Base-by-base conservation (phyloP, 2,113 vertebrate genomes). In the Pygoscelis antarcticus region DNA sequence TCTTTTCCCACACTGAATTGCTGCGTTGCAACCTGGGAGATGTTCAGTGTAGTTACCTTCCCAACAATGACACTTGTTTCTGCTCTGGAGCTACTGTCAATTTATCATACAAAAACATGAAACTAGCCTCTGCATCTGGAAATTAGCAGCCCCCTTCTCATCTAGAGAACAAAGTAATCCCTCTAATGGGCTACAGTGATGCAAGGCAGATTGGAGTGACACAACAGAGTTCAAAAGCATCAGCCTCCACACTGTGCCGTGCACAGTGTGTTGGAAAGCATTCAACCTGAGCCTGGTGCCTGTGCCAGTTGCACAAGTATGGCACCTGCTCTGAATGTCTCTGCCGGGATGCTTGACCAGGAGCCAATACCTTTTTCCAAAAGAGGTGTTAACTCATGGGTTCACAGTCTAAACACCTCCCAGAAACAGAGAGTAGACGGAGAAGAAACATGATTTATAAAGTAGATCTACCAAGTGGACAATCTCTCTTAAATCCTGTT, bases 141-240 rank as follows among this genome's bases (percentile, higher is more conserved):
- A 95, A 90, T 93, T 57, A 88, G 61, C 42, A 93, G 16, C 5
- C 34, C 32, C 26, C 30, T 76, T 65, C 83, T 54, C 64, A 74
- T 30, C 51, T 65, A 49, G 54, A 96, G 75, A 83, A 78, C 20
- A 79, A 90, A 94, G 29, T 60, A 94, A 82, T 65, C 32, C 38
- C 22, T 79, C 47, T 90, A 93, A 70, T 0, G 2, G 66, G 23
- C 62, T 80, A 57, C 7, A 70, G 68, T 51, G 62, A 88, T 90
- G 71, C 66, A 70, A 92, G 72, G 91, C 72, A 95, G 76, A 77
- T 70, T 22, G 21, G 76, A 89, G 36, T 74, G 76, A 92, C 79
- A 96, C 83, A 92, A 82, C 34, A 70, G 60, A 91, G 83, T 95
- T 95, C 96, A 94, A 87, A 96, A 65, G 49, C 72, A 95, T 66